Evolutionary conservation across 2,797 vertebrate species (phyloP).

Genomic region (Acanthis flammea): DNA sequence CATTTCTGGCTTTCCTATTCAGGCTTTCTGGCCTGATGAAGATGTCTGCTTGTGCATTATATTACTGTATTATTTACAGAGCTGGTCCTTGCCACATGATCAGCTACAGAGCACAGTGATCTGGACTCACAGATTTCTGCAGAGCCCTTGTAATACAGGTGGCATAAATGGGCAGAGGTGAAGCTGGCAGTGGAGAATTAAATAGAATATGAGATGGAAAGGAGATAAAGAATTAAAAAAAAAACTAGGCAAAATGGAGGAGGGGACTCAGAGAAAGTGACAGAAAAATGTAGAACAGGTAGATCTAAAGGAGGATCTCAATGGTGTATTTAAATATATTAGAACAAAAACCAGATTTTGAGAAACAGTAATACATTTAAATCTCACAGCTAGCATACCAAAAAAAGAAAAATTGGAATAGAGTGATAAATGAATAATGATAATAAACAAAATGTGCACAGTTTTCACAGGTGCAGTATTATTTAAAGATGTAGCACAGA

Average conservation of each 20-base stretch:
- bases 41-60: neutral
- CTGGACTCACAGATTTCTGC: neutral
- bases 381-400: neutral
- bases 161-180: neutral
- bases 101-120: neutral
- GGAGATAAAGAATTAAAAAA: neutral
- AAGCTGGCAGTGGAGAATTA: neutral
- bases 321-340: neutral
- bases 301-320: neutral
- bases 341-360: neutral
- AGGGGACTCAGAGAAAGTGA: neutral
- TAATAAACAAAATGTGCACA: neutral
- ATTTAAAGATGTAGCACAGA: neutral
- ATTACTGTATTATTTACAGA: neutral
- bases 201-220: neutral
- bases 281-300: neutral
- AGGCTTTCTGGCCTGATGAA: neutral
- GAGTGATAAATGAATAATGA: neutral
- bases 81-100: rapidly evolving
- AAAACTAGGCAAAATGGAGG: constrained; percentile 13
- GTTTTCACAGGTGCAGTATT: neutral
- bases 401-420: neutral
- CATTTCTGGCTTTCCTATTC: neutral
- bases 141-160: neutral
- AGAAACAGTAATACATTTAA: neutral